Percentiles rank a stretch among this genome's conserved stretches.
Evolutionary conservation across 2,797 vertebrate genomes (phyloP).

Genomic region (Lepilemur ruficaudatus): DNA sequence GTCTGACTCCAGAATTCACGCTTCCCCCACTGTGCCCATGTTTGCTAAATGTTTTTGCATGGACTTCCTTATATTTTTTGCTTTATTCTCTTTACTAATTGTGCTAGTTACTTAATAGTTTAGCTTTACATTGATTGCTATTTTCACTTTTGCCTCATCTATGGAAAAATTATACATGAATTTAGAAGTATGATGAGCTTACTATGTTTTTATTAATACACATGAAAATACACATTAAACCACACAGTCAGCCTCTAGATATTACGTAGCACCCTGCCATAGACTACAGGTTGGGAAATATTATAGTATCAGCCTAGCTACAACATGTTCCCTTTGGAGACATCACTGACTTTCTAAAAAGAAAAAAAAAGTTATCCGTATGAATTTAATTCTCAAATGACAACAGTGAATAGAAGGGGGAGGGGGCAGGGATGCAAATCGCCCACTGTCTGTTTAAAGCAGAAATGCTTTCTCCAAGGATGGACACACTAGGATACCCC

Average conservation of each 20-base stretch:
- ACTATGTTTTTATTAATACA: background rate
- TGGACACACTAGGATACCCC: rapidly evolving
- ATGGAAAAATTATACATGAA: background rate
- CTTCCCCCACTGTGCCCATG: too few relatives aligned
- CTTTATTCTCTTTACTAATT: background rate
- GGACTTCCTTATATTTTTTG: background rate
- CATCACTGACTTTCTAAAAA: background rate
- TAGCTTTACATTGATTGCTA: background rate
- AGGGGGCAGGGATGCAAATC: too few relatives aligned
- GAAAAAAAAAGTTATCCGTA: background rate
- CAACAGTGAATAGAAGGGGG: background rate
- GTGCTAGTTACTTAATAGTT: background rate
- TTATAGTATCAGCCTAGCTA: background rate
- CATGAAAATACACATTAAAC: background rate
- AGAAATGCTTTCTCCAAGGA: background rate
- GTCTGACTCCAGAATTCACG: background rate
- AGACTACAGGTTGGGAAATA: background rate
- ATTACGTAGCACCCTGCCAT: background rate
- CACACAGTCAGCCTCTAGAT: rapidly evolving
- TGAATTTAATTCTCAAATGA: background rate
- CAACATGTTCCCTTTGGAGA: background rate
- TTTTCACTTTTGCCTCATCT: background rate
- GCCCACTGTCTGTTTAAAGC: background rate
- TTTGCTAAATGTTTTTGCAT: background rate
- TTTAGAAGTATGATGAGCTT: background rate